Evolutionary conservation across 2,888 invertebrate species (phyloP).

Genomic region (Trisateles emortualis): DNA sequence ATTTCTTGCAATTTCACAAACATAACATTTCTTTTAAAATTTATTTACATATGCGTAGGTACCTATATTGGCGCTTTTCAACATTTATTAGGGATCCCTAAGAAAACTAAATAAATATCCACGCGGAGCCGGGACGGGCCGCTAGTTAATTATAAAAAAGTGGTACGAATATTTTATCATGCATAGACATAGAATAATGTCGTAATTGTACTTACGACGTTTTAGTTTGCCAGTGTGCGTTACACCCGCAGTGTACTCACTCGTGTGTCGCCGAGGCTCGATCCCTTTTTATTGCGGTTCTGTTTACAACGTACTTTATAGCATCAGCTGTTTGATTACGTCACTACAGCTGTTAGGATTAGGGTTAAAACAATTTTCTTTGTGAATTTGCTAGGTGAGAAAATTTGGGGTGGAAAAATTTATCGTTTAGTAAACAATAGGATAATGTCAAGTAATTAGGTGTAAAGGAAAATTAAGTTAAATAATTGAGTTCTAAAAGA

Average conservation of each 20-base stretch:
- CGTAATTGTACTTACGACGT: not conserved
- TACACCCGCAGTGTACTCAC: constrained; percentile 14
- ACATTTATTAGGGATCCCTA: too few relatives aligned
- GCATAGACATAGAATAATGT: not conserved
- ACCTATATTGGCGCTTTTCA: too few relatives aligned
- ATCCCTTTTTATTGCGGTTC: constrained; percentile 71
- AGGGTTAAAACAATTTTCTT: constrained; percentile 52
- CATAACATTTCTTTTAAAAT: too few relatives aligned
- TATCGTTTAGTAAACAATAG: constrained; percentile 44
- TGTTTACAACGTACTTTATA: constrained; percentile 74
- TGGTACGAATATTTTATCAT: not conserved
- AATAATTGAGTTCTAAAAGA: constrained; percentile 33
- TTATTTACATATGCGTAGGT: too few relatives aligned
- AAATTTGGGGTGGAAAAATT: constrained; percentile 52
- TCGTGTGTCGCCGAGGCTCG: constrained; percentile 41
- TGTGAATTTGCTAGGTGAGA: constrained; percentile 39
- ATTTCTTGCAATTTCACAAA: too few relatives aligned
- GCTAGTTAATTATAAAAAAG: too few relatives aligned
- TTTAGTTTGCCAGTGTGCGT: constrained; percentile 42
- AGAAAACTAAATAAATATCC: too few relatives aligned
- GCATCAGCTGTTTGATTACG: constrained; percentile 79
- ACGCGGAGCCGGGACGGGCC: too few relatives aligned
- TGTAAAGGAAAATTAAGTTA: constrained; percentile 35
- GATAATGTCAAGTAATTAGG: constrained; percentile 41
- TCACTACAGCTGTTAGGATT: constrained; percentile 64